These are phyloP conservation scores for human (Homo sapiens) DNA, from an alignment of 2,113 vertebrate genomes.

Conservation along the genomic window GRCh38 chr14:55656001-55656500, in stretches of 20 bases:
- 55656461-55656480: no score
- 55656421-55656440: neutral
- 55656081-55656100: slow-evolving; percentile 84
- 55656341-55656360: neutral
- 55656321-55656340: neutral
- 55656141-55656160: slow-evolving; percentile 3
- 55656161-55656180: neutral
- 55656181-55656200: neutral
- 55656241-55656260: neutral
- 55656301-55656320: neutral
- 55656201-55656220: neutral
- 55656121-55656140: slow-evolving; percentile 89
- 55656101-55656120: slow-evolving; percentile 85
- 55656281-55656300: neutral
- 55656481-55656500: no score
- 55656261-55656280: slow-evolving; percentile 34
- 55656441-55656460: neutral
- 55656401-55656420: neutral
- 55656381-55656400: slow-evolving; percentile 23
- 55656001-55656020: slow-evolving; percentile 38
- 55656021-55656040: slow-evolving; percentile 79
- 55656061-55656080: slow-evolving; percentile 88
- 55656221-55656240: neutral
- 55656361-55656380: neutral
- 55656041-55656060: slow-evolving; percentile 89